Conservation (phyloP, 2,113 vertebrate genomes). For the Lepidothrix coronata region DNA sequence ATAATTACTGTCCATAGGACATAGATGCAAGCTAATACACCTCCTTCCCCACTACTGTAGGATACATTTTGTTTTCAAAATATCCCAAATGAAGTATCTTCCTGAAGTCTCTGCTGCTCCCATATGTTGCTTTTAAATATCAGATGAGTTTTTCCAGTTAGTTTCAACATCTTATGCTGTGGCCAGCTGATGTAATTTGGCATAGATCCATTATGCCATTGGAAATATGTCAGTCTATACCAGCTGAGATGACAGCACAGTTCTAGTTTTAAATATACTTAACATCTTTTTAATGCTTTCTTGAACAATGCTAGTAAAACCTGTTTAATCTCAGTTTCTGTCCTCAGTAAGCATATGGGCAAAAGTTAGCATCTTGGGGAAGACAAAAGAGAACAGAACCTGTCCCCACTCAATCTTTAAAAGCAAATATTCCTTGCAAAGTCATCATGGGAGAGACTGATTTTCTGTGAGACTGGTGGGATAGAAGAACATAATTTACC, state of each 20-base stretch:
- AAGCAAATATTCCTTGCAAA: not conserved
- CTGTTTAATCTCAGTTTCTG: not conserved
- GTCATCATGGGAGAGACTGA: not conserved
- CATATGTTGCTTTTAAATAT: slow-evolving; percentile 44
- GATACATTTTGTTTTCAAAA: not conserved
- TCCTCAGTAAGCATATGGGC: not conserved
- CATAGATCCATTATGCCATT: not conserved
- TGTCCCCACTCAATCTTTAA: not conserved
- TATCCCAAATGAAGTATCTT: not conserved
- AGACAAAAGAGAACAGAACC: not conserved
- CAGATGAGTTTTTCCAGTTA: slow-evolving; percentile 21
- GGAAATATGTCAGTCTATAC: slow-evolving; percentile 3
- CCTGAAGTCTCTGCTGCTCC: slow-evolving; percentile 3
- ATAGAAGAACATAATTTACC: not conserved
- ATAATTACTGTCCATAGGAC: not conserved
- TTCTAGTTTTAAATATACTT: not conserved
- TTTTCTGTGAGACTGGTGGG: not conserved
- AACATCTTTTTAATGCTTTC: not conserved
- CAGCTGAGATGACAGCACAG: slow-evolving; percentile 1
- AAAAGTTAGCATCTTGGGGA: not conserved
- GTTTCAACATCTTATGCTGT: slow-evolving; percentile 42
- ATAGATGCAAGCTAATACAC: not conserved
- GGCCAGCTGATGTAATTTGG: slow-evolving; percentile 44
- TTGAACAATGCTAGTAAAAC: not conserved
- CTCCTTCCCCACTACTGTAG: not conserved